Conservation (phyloP, 1,140 invertebrate species). For the Pseudobourletiella spinata region DNA sequence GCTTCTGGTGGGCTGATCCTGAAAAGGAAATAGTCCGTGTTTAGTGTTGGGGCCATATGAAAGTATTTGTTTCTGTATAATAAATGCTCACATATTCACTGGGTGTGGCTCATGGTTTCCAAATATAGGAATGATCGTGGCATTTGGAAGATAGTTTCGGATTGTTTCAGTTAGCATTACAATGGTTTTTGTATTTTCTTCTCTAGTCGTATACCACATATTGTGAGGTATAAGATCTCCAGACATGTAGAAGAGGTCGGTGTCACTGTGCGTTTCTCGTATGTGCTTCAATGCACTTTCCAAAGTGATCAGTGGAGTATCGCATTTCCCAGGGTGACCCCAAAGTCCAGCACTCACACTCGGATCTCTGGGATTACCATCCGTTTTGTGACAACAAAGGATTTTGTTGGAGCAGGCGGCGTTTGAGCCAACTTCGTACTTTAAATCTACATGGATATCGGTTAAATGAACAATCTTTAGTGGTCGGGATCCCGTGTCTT, state of each 20-base stretch:
- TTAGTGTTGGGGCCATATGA: not conserved
- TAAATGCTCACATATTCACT: constrained; percentile 60
- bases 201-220: constrained; percentile 60
- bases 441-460: constrained; percentile 70
- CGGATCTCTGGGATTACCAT: constrained; percentile 39
- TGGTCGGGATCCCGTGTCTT: not conserved
- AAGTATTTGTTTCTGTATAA: not conserved
- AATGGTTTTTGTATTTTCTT: constrained; percentile 54
- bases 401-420: constrained; percentile 59
- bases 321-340: constrained; percentile 66
- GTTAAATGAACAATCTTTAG: constrained; percentile 61
- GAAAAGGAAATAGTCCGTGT: not conserved
- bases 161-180: constrained; percentile 50
- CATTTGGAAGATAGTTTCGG: constrained; percentile 51
- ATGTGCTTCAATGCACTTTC: constrained; percentile 47
- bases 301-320: constrained; percentile 57
- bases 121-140: constrained; percentile 59
- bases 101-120: constrained; percentile 86
- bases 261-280: constrained; percentile 42
- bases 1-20: not conserved
- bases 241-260: constrained; percentile 70
- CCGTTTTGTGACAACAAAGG: constrained; percentile 62
- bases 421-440: constrained; percentile 56
- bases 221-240: constrained; percentile 75
- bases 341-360: constrained; percentile 57